A percentile compares a stretch with the other conserved stretches of the same genome.
These are phyloP conservation scores for Oscheius sp. DNA, from an alignment of 2,888 invertebrate genomes.

Conservation along the genomic window DNA sequence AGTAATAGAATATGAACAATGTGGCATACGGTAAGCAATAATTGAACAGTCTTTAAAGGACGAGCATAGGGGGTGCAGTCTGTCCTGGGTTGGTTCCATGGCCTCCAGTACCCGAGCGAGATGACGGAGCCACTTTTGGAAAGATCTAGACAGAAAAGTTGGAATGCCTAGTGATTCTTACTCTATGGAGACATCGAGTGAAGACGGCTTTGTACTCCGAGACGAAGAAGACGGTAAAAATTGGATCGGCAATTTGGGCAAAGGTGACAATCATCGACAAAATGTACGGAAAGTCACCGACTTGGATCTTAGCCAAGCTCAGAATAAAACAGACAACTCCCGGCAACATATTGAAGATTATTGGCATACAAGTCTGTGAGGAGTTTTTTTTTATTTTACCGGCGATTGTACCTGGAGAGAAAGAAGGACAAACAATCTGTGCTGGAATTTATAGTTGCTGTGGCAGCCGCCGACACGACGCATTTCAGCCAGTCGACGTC, in stretches of 20 bases:
- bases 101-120: too few species aligned
- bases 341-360: constrained; percentile 6
- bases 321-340: background rate
- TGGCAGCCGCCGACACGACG: background rate
- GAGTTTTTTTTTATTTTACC: background rate
- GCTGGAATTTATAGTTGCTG: constrained; percentile 5
- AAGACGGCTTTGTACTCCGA: background rate
- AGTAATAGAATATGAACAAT: too few species aligned
- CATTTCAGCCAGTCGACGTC: background rate
- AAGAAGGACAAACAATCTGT: constrained; percentile 3
- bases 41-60: too few species aligned
- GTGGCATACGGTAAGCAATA: too few species aligned
- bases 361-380: constrained; percentile 1
- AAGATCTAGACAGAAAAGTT: too few species aligned
- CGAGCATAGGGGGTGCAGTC: too few species aligned
- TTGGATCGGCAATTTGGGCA: constrained; percentile 14
- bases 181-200: background rate
- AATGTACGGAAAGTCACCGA: background rate
- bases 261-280: background rate
- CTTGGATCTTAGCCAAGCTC: background rate
- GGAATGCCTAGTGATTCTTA: background rate
- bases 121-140: too few species aligned
- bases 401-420: constrained; percentile 4
- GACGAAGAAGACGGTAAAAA: constrained; percentile 14
- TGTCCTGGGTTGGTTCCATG: too few species aligned